These are phyloP conservation scores for Pediacus dermestoides DNA, from an alignment of 2,888 invertebrate species.

Conservation along the genomic window DNA sequence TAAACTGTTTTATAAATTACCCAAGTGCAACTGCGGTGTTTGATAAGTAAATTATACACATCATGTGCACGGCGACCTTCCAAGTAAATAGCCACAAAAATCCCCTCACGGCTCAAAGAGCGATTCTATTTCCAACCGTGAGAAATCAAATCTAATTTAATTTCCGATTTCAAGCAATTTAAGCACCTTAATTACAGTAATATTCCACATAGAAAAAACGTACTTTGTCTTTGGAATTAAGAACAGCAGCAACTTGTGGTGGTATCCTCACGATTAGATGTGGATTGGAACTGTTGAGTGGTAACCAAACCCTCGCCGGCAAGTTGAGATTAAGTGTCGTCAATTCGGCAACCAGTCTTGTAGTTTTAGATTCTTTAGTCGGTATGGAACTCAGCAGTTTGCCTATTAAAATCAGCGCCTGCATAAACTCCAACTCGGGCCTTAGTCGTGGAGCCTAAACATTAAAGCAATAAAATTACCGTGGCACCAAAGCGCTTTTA, in stretches of 20 bases:
- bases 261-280: conserved; percentile 97
- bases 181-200: no score
- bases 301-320: conserved; percentile 97
- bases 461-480: conserved; percentile 12
- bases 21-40: no score
- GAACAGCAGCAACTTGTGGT: conserved; percentile 93
- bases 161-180: no score
- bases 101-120: no score
- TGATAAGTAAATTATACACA: no score
- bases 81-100: no score
- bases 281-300: conserved; percentile 76
- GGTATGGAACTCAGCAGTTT: conserved; percentile 75
- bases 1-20: no score
- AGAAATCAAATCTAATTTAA: no score
- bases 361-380: conserved; percentile 89
- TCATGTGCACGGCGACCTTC: no score
- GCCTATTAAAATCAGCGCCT: conserved; percentile 83
- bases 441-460: conserved; percentile 74
- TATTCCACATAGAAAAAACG: conserved; percentile 11
- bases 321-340: conserved; percentile 93
- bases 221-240: conserved; percentile 97
- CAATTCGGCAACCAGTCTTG: conserved; percentile 87
- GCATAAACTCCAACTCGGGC: conserved; percentile 83
- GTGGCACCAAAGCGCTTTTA: background rate
- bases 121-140: no score